Percentiles rank a stretch among this genome's conserved stretches.
These are phyloP conservation scores for Cathartes aura DNA, from an alignment of 2,113 vertebrate genomes.

Conservation along the genomic window DNA sequence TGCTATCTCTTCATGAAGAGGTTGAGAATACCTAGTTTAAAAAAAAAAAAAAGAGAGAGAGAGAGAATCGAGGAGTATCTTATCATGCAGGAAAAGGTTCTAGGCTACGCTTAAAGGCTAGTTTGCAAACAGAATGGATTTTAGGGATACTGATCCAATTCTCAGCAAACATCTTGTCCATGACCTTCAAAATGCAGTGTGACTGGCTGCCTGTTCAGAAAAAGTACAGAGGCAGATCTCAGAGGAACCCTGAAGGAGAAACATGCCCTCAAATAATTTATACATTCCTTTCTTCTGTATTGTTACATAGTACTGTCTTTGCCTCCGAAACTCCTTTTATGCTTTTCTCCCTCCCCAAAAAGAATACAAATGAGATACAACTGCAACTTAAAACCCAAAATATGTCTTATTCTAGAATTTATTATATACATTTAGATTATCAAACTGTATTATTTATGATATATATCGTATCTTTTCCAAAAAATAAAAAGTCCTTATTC, in stretches of 20 bases:
- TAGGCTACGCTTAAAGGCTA: not conserved
- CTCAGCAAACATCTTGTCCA: not conserved
- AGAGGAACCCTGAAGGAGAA: not conserved
- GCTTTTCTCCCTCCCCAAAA: not conserved
- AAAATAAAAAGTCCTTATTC: not conserved
- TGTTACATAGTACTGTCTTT: not conserved
- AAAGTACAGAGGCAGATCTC: not conserved
- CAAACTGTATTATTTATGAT: not conserved
- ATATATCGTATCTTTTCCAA: not conserved
- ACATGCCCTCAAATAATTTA: not conserved
- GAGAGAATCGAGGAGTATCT: not conserved
- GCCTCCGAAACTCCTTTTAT: not conserved
- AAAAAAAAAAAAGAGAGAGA: not conserved
- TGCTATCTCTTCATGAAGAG: constrained; percentile 83
- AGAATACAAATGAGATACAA: not conserved
- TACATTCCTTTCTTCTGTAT: not conserved
- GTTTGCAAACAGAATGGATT: not conserved
- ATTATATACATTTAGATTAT: not conserved
- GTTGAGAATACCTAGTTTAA: constrained; percentile 76
- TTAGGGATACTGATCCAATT: not conserved
- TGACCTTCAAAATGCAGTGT: not conserved
- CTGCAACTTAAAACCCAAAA: not conserved
- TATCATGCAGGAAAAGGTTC: not conserved
- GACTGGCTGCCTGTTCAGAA: not conserved
- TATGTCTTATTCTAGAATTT: not conserved